Percentiles rank a stretch among this genome's conserved stretches.
These are phyloP conservation scores for Diarsia rubi DNA, from an alignment of 2,888 invertebrate species.

Conservation along the genomic window DNA sequence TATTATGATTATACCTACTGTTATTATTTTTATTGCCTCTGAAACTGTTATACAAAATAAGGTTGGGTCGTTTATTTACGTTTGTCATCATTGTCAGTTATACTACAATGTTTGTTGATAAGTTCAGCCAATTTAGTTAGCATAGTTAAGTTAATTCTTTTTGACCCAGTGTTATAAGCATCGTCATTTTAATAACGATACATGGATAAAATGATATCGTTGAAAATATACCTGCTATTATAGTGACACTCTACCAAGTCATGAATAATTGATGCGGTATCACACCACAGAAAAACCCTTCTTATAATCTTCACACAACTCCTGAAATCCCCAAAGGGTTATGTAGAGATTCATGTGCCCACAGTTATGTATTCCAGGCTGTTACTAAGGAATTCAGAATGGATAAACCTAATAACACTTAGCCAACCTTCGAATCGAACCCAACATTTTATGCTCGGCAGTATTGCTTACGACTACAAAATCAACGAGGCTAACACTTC, in stretches of 20 bases:
- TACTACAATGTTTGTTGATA: not conserved
- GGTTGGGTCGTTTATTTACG: slow-evolving; percentile 25
- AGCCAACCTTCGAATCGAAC: not conserved
- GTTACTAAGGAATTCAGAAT: not conserved
- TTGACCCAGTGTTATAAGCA: not conserved
- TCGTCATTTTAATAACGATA: slow-evolving; percentile 4
- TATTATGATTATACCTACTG: slow-evolving; percentile 34
- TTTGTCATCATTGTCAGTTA: slow-evolving; percentile 22
- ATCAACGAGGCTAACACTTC: not conserved
- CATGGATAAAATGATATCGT: not conserved
- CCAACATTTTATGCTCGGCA: not conserved
- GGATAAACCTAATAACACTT: not conserved
- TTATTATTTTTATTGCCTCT: slow-evolving; percentile 13
- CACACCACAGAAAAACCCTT: not conserved
- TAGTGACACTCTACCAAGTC: not conserved
- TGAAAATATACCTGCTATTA: not conserved
- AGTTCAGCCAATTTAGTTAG: not conserved
- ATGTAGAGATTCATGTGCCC: not conserved
- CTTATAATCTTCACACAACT: not conserved
- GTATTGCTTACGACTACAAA: not conserved
- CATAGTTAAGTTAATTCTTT: not conserved
- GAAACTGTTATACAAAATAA: slow-evolving; percentile 32
- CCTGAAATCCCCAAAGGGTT: not conserved
- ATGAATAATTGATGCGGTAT: not conserved
- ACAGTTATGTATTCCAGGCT: not conserved